Base-by-base conservation (phyloP, 2,888 invertebrate genomes). In the Lochmaea crataegi region DNA sequence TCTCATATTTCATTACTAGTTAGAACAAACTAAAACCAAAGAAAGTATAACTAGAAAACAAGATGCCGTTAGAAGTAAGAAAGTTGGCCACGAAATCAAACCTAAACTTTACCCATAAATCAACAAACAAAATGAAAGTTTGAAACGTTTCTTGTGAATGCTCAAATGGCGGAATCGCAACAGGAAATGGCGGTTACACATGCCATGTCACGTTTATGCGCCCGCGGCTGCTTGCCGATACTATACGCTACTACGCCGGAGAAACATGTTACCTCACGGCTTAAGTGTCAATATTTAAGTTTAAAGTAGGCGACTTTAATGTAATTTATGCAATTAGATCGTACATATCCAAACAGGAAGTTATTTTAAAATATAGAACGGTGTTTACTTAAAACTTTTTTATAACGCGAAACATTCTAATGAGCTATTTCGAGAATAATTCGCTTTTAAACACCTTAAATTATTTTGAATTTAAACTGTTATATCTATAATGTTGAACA, bases 61-160 rank as follows among this genome's bases (percentile, higher is more conserved):
- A 70, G 70, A 64, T 70, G 70, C 63, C 68, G 63, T 70, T 70
- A 65, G 61, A 64, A 64, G 64, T 70, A 57, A 57, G 70, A 70
- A 70, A 70, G 70, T 70, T 63, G 56, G 53, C 70, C 64, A 65
- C 70, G 77, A 77, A 81, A 80, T 80, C 80, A 80, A 79, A 80
- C 78, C 71, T 65, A 76, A 82, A 82, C 78, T 81, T 80, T 65
- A 53, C 61, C 72, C 76, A 79, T 82, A 80, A 82, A 82, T 82
- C 82, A 80, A 79, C 80, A 78, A 81, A 82, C 77, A 80, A 80
- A 80, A 80, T 79, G 75, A 78, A 78, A 77, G 74, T 77, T 76
- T 77, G 78, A 79, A 79, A 78, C 78, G 79, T 76, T 76, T 79
- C 78, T 77, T 76, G 76, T 78, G 79, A 80, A 77, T 78, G 79